Base-by-base conservation (phyloP, 2,113 vertebrate species). In the Corythornis vintsioides region DNA sequence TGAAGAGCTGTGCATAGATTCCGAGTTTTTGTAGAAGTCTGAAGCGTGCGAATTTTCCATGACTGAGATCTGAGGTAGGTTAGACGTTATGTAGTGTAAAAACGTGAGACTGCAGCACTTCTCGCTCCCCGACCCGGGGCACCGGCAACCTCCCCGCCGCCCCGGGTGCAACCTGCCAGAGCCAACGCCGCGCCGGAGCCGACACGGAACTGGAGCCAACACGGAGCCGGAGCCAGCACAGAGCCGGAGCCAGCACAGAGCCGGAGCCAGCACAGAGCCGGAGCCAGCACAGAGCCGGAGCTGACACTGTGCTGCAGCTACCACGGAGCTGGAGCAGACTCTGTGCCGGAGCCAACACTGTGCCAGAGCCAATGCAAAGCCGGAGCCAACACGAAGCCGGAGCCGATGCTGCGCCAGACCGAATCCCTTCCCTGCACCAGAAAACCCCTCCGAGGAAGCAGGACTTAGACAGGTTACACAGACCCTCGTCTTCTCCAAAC, bases 51-150 rank as follows among this genome's bases (percentile, higher is more conserved):
- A 89, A 93, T 96, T 95, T 43, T 31, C 94, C n/a, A 96, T 89
- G 97, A 97, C 97, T 97, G 96, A 98, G 97, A 96, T 96, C 90
- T 97, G 98, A 98, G 98, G 98, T 98, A 98, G 98, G 97, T 97
- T 97, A 90, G 92, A 97, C 92, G 92, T 96, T 38, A 86, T 94
- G 97, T 98, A 98, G 97, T 98, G 97, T 97, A 97, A 96, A 96
- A 95, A 96, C 76, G 33, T 94, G 94, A 97, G 95, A 91, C 71
- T 89, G 96, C 95, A 94, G 95, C 95, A 96, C 89, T 96, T 95
- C 95, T 95, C 52, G 65, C 92, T 93, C 93, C 95, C 84, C 76
- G 64, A 67, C 80, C 86, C 80, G 13, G 57, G 5, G 66, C 53
- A 15, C 90, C 31, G 12, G 67, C 80, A 31, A 24, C 31, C 87